phyloP scores from a whole-genome alignment of 2,113 vertebrate species.

The Pristiophorus japonicus region DNA sequence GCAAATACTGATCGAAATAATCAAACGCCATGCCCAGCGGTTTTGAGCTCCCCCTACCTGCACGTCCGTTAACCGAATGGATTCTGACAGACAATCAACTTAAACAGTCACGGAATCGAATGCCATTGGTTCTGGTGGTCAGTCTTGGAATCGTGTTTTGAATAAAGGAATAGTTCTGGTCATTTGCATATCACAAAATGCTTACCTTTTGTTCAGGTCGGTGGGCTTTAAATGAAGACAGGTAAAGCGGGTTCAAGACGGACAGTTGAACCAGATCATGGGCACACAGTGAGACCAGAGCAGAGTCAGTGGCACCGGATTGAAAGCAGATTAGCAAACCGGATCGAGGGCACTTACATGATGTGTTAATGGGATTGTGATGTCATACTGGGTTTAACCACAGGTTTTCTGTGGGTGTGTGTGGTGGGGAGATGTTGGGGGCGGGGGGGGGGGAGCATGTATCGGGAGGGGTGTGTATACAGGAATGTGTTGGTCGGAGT shows the following conservation, averaged over 20 bases:
- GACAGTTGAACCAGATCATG: neutral
- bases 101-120: neutral
- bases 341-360: neutral
- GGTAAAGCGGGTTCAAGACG: neutral
- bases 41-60: neutral
- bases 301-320: neutral
- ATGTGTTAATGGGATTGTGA: neutral
- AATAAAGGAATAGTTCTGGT: neutral
- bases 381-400: neutral
- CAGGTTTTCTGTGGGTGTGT: neutral
- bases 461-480: neutral
- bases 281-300: neutral
- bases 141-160: neutral
- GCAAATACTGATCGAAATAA: neutral
- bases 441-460: neutral
- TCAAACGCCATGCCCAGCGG: too few relatives aligned
- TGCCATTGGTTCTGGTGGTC: neutral
- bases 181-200: constrained; percentile 10
- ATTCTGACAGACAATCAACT: constrained; percentile 11
- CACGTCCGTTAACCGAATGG: neutral
- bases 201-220: neutral
- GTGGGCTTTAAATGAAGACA: neutral
- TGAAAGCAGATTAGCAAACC: neutral
- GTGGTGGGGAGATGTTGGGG: neutral
- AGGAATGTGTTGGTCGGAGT: too few relatives aligned